A percentile compares a stretch with the other conserved stretches of the same genome.
These are phyloP conservation scores for Sphaeridia pumilis DNA, from an alignment of 2,888 invertebrate genomes.

Conservation along the genomic window DNA sequence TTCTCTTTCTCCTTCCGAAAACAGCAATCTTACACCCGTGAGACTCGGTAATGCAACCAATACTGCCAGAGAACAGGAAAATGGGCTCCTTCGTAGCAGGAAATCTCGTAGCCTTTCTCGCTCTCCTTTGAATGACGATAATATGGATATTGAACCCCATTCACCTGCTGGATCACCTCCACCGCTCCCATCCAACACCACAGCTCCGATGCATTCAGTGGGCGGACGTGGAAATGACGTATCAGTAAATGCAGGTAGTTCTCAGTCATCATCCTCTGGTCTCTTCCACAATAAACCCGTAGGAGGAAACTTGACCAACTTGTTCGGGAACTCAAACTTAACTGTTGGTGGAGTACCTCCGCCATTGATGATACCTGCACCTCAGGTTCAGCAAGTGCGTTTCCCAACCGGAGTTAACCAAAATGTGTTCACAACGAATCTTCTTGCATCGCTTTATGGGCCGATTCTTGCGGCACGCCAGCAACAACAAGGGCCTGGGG, in stretches of 20 bases:
- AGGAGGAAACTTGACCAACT: not conserved
- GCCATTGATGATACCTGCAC: conserved; percentile 23
- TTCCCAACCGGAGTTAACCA: conserved; percentile 15
- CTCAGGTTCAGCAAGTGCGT: conserved; percentile 17
- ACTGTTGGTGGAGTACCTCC: conserved; percentile 7
- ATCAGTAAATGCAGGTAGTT: not conserved
- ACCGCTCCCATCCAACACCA: conserved; percentile 6
- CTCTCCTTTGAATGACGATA: not conserved
- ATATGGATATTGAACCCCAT: not conserved
- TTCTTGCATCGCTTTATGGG: conserved; percentile 27
- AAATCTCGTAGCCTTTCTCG: conserved; percentile 17
- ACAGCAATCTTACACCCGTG: conserved; percentile 10
- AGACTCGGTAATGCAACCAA: conserved; percentile 27
- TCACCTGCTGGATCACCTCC: conserved; percentile 11
- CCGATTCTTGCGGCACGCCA: conserved; percentile 22
- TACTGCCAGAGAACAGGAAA: conserved; percentile 29
- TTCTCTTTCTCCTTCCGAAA: conserved; percentile 12
- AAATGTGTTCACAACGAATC: conserved; percentile 18
- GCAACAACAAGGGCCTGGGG: conserved; percentile 47
- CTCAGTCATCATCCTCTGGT: not conserved
- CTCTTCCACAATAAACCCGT: not conserved
- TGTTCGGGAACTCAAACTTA: not conserved
- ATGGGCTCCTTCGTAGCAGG: conserved; percentile 17
- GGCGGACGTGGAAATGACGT: not conserved
- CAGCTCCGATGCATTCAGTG: not conserved